Conservation (phyloP, 2,113 vertebrate species). For the Pseudopodoces humilis region DNA sequence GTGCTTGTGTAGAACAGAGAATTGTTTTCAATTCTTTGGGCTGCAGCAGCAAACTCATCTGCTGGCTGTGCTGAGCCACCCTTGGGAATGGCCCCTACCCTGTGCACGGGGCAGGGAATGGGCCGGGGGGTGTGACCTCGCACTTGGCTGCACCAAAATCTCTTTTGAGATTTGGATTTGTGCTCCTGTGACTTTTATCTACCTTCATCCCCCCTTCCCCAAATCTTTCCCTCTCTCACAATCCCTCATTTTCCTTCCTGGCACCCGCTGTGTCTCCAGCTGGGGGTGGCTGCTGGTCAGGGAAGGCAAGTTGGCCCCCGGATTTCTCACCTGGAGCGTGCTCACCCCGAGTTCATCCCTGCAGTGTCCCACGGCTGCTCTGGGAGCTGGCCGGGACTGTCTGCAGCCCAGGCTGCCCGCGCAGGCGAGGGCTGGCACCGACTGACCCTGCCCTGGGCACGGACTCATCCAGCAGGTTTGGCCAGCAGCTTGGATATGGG, state of each 20-base stretch:
- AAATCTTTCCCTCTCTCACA: background rate
- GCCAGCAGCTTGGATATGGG: background rate
- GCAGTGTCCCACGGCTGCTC: accelerated
- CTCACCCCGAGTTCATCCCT: accelerated
- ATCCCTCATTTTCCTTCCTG: background rate
- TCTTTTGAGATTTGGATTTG: background rate
- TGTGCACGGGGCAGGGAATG: accelerated
- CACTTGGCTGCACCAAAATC: background rate
- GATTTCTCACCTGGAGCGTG: background rate
- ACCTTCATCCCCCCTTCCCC: accelerated
- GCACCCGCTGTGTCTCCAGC: background rate
- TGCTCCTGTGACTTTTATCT: background rate
- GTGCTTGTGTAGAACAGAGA: background rate
- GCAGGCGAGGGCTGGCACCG: background rate
- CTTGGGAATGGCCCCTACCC: background rate
- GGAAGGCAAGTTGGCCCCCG: too few species aligned
- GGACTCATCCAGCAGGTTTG: background rate
- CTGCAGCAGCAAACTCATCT: accelerated
- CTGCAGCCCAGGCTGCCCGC: background rate
- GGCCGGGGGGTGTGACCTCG: background rate
- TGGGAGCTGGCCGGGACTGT: accelerated
- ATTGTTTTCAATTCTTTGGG: background rate
- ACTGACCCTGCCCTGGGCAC: background rate
- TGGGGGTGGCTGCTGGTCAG: background rate
- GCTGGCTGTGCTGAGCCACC: background rate